A percentile compares a stretch with the other conserved stretches of the same genome.
phyloP scores from a whole-genome alignment of 2,797 vertebrate genomes.

The Mormyrus hasselquistii region DNA sequence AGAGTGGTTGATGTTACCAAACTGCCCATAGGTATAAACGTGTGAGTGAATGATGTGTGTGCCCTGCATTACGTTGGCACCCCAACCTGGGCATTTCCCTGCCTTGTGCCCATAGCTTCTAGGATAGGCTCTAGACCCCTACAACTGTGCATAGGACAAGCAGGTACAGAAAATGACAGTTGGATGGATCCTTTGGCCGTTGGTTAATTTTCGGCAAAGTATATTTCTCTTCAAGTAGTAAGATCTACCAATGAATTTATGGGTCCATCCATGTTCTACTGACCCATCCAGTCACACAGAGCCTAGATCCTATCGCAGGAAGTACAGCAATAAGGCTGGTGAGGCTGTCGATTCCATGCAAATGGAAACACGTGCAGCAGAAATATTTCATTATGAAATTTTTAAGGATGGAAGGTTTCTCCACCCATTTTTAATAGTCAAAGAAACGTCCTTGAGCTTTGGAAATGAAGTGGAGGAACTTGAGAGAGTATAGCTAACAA shows the following conservation, averaged over 20 bases:
- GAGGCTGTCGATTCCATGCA: background rate
- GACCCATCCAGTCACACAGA: background rate
- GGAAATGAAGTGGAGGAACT: background rate
- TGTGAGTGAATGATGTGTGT: background rate
- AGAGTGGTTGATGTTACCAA: background rate
- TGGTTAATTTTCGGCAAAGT: background rate
- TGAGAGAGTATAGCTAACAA: background rate
- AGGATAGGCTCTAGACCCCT: background rate
- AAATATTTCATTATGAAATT: slow-evolving; percentile 32
- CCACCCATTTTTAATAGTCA: slow-evolving; percentile 9
- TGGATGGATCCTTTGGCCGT: background rate
- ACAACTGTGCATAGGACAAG: background rate
- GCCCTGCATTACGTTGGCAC: background rate
- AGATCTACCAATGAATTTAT: background rate
- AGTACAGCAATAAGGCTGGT: background rate
- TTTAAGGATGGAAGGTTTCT: slow-evolving; percentile 33
- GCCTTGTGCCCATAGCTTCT: background rate
- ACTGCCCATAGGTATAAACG: background rate
- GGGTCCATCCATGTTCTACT: background rate
- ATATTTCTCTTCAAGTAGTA: slow-evolving; percentile 20
- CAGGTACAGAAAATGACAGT: background rate
- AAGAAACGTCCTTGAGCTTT: slow-evolving; percentile 5
- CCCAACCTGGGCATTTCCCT: background rate
- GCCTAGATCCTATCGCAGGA: background rate
- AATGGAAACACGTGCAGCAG: slow-evolving; percentile 20